Base-by-base conservation (phyloP, 2,888 invertebrate genomes). In the Apamea sordens region DNA sequence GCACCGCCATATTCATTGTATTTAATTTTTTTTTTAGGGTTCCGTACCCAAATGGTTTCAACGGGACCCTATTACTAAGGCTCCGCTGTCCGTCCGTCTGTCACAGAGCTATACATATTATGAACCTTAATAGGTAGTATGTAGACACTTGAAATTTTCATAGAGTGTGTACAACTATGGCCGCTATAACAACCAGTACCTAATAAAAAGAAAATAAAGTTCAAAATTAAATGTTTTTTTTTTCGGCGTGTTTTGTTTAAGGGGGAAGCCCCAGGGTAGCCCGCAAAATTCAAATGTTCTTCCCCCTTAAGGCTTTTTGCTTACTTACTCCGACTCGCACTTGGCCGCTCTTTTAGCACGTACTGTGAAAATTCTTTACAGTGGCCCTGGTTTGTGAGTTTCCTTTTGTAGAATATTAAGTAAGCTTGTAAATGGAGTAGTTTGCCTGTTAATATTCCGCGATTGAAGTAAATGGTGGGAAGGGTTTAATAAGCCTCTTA, bases 341-440 rank as follows among this genome's bases (percentile, higher is more conserved):
- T 50, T 69, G 21, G 13, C 4, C 24, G 32, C 15, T 50, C 13
- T 86, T 86, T 86, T 69, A 73, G 74, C 76, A 85, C 86, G 80
- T 79, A 44, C 73, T 44, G 79, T 63, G 53, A 36, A 79, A 77
- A 75, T 78, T 86, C 67, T 78, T 77, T 79, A 41, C 76, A 73
- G 63, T 67, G 47, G 65, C 78, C 65, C 53, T 75, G 78, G 59
- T 77, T 84, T 72, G 59, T 0, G 44, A 64, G n/a, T 64, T 87
- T 74, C 47, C 47, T 87, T 87, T 82, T 71, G 79, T 69, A 32
- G 82, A 85, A 85, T 87, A 79, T 61, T 82, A 82, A 87, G 67
- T 70, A 82, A 74, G 69, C 18, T 61, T 32, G 74, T 65, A 79
- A 77, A 77, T 77, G 70, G 47, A 50, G 61, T 61, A 75, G 53